Percentiles rank a stretch among this genome's conserved stretches.
These are phyloP conservation scores for Hirundo rustica DNA, from an alignment of 2,797 vertebrate species.

Conservation along the genomic window DNA sequence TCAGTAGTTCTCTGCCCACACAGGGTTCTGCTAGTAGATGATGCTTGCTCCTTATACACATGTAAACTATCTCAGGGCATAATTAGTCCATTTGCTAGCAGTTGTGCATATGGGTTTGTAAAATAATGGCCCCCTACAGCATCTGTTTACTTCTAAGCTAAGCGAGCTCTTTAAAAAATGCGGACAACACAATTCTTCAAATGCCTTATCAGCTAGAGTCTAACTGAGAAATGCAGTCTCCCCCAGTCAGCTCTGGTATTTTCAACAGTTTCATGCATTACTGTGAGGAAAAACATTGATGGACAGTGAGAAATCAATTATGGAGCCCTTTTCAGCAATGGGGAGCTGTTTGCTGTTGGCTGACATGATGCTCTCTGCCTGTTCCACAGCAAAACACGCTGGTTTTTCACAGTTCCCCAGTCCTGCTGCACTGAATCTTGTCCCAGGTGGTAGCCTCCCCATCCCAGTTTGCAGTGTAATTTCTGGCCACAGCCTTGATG, in stretches of 20 bases:
- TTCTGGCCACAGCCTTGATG: rapidly evolving
- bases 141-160: not conserved
- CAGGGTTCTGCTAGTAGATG: not conserved
- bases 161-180: not conserved
- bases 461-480: not conserved
- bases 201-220: not conserved
- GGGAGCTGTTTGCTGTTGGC: not conserved
- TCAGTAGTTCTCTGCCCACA: not conserved
- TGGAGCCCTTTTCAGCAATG: not conserved
- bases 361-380: not conserved
- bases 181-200: not conserved
- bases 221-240: not conserved
- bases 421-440: not conserved
- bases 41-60: not conserved
- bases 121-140: not conserved
- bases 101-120: not conserved
- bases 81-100: not conserved
- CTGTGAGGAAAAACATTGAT: not conserved
- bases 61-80: not conserved
- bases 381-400: not conserved
- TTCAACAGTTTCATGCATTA: not conserved
- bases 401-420: not conserved
- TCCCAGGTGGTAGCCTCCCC: not conserved
- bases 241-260: not conserved
- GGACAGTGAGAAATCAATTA: not conserved